Conservation (phyloP, 64 coral and sea anemone genomes). For the Orbicella faveolata region DNA sequence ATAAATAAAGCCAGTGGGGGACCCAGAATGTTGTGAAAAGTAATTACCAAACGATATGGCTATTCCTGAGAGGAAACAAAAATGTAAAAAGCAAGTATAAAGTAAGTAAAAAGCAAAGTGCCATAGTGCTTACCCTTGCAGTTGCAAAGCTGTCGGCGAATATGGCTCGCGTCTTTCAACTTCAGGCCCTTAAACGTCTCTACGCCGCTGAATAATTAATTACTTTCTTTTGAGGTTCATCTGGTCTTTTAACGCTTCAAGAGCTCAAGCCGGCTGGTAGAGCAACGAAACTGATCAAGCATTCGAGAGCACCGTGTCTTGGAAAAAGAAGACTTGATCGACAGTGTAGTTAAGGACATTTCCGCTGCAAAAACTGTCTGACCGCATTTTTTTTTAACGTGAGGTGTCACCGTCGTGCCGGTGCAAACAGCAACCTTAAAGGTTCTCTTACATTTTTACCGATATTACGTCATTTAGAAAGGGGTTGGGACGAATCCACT, state of each 20-base stretch:
- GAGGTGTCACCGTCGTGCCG: background rate
- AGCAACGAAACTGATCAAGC: slow-evolving; percentile 27
- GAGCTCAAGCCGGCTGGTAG: slow-evolving; percentile 24
- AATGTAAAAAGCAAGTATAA: background rate
- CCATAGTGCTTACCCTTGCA: background rate
- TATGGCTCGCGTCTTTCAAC: slow-evolving; percentile 46
- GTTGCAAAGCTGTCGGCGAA: slow-evolving; percentile 40
- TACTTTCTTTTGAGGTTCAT: slow-evolving; percentile 24
- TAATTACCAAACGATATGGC: background rate
- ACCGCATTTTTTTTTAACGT: background rate
- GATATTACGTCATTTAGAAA: slow-evolving; percentile 39
- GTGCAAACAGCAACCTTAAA: background rate
- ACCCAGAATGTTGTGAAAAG: background rate
- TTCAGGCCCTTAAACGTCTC: slow-evolving; percentile 40
- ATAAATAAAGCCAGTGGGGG: slow-evolving; percentile 18
- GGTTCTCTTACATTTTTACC: background rate
- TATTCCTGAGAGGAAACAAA: background rate
- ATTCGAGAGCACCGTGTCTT: background rate
- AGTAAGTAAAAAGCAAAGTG: background rate
- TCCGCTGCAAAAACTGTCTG: background rate
- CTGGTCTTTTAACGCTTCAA: slow-evolving; percentile 49
- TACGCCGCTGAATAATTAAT: slow-evolving; percentile 30
- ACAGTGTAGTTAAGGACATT: background rate
- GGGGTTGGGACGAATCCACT: background rate
- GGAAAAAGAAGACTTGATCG: background rate